Base-by-base conservation (phyloP, 2,797 vertebrate genomes). In the Antennarius maculatus region DNA sequence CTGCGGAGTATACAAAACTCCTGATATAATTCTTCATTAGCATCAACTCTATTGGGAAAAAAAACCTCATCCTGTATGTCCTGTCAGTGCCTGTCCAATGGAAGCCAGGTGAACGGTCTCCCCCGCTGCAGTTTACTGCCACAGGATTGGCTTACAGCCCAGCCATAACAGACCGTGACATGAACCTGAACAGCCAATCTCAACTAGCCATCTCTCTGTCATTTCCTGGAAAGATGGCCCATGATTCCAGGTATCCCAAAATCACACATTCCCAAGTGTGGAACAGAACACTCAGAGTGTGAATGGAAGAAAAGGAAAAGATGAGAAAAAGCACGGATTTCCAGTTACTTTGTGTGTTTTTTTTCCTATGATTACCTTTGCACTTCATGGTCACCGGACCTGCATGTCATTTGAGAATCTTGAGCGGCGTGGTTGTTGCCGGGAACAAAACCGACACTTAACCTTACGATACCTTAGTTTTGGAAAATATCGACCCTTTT, bases 151-250 rank as follows among this genome's bases (percentile, higher is more conserved):
- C 87, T 60, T 52, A 53, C 23, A 41, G 74, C 84, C 81, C 87
- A 86, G 82, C 66, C 86, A 86, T 83, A 91, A 88, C 81, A 89
- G 77, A 87, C 84, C 66, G 65, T 87, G 89, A 92, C 85, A 91
- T 85, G 71, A 86, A 84, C 76, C 69, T 69, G 68, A 79, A 68
- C 78, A 82, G 81, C 84, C 88, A 86, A 91, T 91, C 87, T 90
- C 69, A 76, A 74, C 69, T 76, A 91, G 88, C 86, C 86, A 92
- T 91, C 89, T 90, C 61, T 27, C 76, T 82, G 84, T 90, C 86
- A 92, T 91, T 92, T 92, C 89, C 90, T 91, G 88, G 83, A 85
- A 88, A 87, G 87, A 92, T 89, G 79, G 83, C 69, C 76, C 45
- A n/a, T 72, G 84, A 91, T 89, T 90, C 73, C 80, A 87, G 87